Evolutionary conservation across 1,140 invertebrate species (phyloP), one percentile per base, ranked within the genome.

Genomic region (Drosophila sproati): DNA sequence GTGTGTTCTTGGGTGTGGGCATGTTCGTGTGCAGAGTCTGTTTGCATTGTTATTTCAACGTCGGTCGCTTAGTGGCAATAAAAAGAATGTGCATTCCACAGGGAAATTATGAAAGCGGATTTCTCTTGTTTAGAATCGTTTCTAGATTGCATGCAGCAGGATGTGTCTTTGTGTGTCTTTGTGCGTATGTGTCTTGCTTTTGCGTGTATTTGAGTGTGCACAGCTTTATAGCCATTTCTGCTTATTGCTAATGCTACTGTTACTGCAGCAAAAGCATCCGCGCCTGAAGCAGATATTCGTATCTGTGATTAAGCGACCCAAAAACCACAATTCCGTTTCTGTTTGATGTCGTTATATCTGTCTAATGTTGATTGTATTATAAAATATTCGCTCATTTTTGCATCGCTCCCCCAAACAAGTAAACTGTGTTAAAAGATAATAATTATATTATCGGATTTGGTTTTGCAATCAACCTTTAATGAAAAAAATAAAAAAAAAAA

Each of bases 71-170:
- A 89, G 86, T 89, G 81, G 86, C 86, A 89, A 89, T 90, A 89
- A 89, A 89, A 90, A 90, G 86, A 89, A 85, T 81, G 87, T 80
- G 82, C 81, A 89, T 86, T 89, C 86, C 86, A 79, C 68, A 63
- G 86, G 86, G 86, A 89, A 89, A 89, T 89, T 89, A 89, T 89
- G 81, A 89, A 89, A 89, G 81, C 85, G 86, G 86, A 89, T 88
- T 88, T 88, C 85, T 88, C 89, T 88, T 88, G 85, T 88, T 88
- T 88, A 83, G 80, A 88, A 89, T 89, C 85, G 85, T 89, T 89
- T 83, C 85, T 81, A 88, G 80, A 89, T 89, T 89, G 85, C 85
- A 89, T 85, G 55, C 83, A 82, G 79, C 77, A 34, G 7, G 34
- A 29, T 57, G 57, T 55, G 20, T 20, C 6, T 69, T n/a, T 37